Percentiles rank a stretch among this genome's conserved stretches.
Conservation (phyloP, 2,888 invertebrate genomes). For the Hymenopus coronatus region DNA sequence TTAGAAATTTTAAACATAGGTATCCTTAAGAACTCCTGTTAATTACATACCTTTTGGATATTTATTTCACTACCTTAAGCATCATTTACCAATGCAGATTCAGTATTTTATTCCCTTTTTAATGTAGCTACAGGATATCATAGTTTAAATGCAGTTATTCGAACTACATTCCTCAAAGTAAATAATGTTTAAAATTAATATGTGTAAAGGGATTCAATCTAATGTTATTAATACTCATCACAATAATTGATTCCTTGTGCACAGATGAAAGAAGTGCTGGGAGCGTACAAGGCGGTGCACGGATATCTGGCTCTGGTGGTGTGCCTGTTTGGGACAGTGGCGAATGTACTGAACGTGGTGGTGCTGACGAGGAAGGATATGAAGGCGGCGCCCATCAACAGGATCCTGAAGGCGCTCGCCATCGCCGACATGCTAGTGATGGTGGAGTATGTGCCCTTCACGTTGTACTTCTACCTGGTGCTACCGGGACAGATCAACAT, state of each 20-base stretch:
- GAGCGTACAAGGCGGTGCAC: conserved; percentile 69
- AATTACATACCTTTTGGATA: no score
- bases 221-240: no score
- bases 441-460: conserved; percentile 90
- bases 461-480: conserved; percentile 72
- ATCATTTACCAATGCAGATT: no score
- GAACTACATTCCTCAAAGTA: no score
- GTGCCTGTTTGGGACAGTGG: conserved; percentile 85
- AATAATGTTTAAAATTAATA: no score
- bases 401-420: conserved; percentile 85
- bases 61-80: no score
- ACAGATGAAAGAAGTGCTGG: conserved; percentile 57
- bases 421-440: conserved; percentile 92
- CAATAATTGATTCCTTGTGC: background rate
- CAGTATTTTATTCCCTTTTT: no score
- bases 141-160: no score
- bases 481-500: conserved; percentile 36
- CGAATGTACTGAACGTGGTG: conserved; percentile 88
- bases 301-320: conserved; percentile 83
- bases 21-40: no score
- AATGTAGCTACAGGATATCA: no score
- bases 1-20: no score
- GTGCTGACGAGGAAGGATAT: conserved; percentile 87
- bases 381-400: conserved; percentile 84
- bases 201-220: no score